A percentile compares a stretch with the other conserved stretches of the same genome.
phyloP scores from a whole-genome alignment of 2,113 vertebrate species.

The Callipepla squamata region DNA sequence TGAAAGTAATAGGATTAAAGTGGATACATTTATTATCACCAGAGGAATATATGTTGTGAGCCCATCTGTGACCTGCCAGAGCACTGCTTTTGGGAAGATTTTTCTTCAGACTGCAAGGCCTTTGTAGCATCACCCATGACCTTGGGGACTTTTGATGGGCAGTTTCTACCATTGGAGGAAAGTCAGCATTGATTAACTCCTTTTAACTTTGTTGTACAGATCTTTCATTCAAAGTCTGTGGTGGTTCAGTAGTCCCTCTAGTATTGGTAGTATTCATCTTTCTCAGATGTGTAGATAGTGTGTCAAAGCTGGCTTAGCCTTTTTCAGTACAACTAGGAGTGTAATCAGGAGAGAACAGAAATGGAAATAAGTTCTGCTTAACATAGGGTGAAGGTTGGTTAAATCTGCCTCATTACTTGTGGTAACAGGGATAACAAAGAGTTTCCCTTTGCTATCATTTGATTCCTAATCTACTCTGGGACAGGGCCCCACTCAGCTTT shows the following conservation, averaged over 20 bases:
- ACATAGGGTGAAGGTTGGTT: not conserved
- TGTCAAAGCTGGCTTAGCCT: not conserved
- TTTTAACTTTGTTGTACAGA: not conserved
- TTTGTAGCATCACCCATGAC: not conserved
- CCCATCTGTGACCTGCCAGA: not conserved
- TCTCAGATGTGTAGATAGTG: not conserved
- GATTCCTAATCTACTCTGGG: not conserved
- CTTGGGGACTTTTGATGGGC: not conserved
- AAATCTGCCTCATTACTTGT: not conserved
- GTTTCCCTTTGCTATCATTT: not conserved
- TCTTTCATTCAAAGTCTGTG: not conserved
- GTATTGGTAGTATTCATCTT: not conserved
- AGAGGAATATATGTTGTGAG: not conserved
- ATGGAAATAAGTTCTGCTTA: not conserved
- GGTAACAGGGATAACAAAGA: not conserved
- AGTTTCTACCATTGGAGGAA: not conserved
- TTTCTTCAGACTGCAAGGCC: not conserved
- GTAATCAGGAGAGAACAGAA: accelerated
- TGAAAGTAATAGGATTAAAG: not conserved
- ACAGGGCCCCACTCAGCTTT: not conserved
- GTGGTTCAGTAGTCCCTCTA: not conserved
- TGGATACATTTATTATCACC: not conserved
- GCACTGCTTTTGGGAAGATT: not conserved
- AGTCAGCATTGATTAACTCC: not conserved
- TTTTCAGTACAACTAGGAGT: not conserved